Base-by-base conservation (phyloP, 2,888 invertebrate species). In the Eupithecia abbreviata region DNA sequence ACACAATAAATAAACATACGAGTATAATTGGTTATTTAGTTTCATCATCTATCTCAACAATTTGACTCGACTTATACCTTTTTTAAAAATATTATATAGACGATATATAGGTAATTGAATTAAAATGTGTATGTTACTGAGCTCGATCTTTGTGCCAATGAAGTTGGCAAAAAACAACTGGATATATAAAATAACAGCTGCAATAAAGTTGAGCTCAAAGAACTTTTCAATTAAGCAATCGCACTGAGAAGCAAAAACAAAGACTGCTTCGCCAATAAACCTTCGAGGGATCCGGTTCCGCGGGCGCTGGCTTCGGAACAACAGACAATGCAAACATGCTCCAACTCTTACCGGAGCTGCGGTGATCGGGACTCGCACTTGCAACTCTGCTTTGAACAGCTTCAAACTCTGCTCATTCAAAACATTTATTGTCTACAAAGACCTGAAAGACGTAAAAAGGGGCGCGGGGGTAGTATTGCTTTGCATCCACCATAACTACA, bases 171-270 rank as follows among this genome's bases (percentile, higher is more conserved):
- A n/a, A 7, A 55, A 55, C n/a, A 58, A 58, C 18, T 18, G 9
- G 18, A 58, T 47, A 47, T 9, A 66, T 42, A 66, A 42, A 68
- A 58, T 18, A 9, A 58, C 9, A 62, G 72, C n/a, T 49, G 65
- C 65, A 49, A 66, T 66, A 66, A 66, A 72, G n/a, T 41, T 41
- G 10, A 41, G 49, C 41, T 30, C 58, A 62, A 71, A 71, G 30
- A 72, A 72, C 72, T 72, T 72, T 72, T 72, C 62, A 62, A 72
- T 72, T 72, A 72, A 72, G 72, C 72, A 62, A 72, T 72, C 72
- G 45, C 15, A 62, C 2, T 4, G 55, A 13, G 6, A 62, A 72
- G 30, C 13, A 47, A 72, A 45, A 45, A 72, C 30, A 72, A 71
- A 62, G 72, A 62, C 12, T 62, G 18, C 12, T 62, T 62, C 30